Percentiles rank a stretch among this genome's conserved stretches.
These are phyloP conservation scores for Ciconia boyciana DNA, from an alignment of 2,113 vertebrate genomes.

Conservation along the genomic window DNA sequence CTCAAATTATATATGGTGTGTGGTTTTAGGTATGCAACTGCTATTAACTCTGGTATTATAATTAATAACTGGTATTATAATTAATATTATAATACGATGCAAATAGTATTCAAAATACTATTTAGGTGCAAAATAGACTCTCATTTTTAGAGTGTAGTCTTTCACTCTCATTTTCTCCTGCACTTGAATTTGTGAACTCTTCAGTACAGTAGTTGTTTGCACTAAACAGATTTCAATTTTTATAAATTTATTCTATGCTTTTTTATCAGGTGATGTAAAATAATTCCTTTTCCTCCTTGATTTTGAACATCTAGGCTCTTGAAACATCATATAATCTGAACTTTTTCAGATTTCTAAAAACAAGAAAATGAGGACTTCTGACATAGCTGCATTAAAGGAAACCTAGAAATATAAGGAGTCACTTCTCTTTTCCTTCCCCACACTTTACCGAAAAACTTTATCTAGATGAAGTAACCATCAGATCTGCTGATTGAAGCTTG, in stretches of 20 bases:
- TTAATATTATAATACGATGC: too few species aligned
- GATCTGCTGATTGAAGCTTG: neutral
- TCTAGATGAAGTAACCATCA: neutral
- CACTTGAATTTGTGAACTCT: neutral
- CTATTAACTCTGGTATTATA: too few species aligned
- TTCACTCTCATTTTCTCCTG: neutral
- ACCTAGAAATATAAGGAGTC: neutral
- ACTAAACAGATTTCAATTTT: neutral
- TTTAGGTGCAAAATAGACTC: neutral
- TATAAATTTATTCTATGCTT: neutral
- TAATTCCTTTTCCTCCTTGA: neutral
- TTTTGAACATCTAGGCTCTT: neutral
- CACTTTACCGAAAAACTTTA: neutral
- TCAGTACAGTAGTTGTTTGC: neutral
- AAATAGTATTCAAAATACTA: neutral
- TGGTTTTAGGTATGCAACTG: neutral
- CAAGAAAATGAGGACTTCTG: neutral
- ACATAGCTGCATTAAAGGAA: neutral
- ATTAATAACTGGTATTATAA: too few species aligned
- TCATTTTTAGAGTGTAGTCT: neutral
- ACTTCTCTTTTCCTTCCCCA: neutral
- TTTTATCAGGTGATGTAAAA: neutral
- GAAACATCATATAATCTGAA: neutral
- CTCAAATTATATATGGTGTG: neutral
- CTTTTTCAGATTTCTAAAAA: neutral